Conservation (phyloP, 2,113 vertebrate species). For the Ornithorhynchus anatinus region DNA sequence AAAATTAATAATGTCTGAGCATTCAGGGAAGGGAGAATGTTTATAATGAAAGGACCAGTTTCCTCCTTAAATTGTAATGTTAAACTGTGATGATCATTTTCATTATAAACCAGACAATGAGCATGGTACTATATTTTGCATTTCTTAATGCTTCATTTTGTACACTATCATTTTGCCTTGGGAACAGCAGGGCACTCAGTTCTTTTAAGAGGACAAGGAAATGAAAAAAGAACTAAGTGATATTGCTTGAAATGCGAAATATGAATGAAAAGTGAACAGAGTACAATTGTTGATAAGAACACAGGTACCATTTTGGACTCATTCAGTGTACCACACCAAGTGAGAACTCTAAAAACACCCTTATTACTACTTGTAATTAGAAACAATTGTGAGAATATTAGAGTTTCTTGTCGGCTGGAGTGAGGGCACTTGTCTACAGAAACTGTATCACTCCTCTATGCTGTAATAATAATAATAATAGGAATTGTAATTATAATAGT, state of each 20-base stretch:
- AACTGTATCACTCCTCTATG: no score
- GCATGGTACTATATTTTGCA: background rate
- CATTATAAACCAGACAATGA: background rate
- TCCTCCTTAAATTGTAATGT: conserved; percentile 1
- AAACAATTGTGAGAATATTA: no score
- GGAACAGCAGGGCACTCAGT: background rate
- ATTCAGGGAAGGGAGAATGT: background rate
- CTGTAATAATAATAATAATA: no score
- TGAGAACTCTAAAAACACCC: no score
- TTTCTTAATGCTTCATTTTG: conserved; percentile 14
- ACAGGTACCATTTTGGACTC: background rate
- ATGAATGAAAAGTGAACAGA: conserved; percentile 6
- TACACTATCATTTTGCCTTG: background rate
- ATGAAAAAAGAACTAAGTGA: background rate
- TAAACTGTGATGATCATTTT: conserved; percentile 24
- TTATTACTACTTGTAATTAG: no score
- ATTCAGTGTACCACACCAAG: no score
- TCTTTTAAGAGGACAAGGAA: background rate
- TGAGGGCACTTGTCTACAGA: no score
- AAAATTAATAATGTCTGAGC: conserved; percentile 11
- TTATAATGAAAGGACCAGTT: background rate
- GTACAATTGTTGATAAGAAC: background rate
- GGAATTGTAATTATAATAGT: no score
- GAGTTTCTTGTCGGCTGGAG: no score
- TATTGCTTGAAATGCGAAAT: background rate